Base-by-base conservation (phyloP, 2,888 invertebrate species). In the Crossocerus cetratus region DNA sequence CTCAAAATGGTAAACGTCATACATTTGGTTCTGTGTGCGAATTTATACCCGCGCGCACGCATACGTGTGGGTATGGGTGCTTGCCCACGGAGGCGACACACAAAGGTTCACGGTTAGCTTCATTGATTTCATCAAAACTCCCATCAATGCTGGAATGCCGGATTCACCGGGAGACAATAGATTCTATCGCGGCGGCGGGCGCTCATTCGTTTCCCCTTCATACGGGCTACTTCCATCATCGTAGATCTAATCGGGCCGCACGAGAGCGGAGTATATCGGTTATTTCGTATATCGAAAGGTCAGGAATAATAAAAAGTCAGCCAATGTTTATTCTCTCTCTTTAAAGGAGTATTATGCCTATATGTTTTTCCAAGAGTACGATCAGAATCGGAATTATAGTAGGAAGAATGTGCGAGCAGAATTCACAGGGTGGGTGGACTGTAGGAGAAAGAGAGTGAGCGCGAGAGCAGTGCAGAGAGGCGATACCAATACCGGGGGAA, bases 231-330 rank as follows among this genome's bases (percentile, higher is more conserved):
- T 44, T 45, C 60, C 23, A 45, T 13, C 60, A 44, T 22, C n/a
- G 45, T 56, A 14, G 63, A n/a, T 72, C 32, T 43, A 54, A 59
- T 14, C 54, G 67, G 44, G 22, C 8, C 23, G 22, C 16, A 42
- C 16, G 65, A n/a, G 54, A 44, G 45, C 2, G 13, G 22, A 22
- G 43, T 11, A 2, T 32, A 2, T 32, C 32, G 44, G 8, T 54
- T 53, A 54, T 59, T 65, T 57, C 44, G 44, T 49, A 58, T 58
- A 49, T 58, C 65, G 65, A 65, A 53, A 49, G 20, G 65, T 58
- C 58, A 65, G 53, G 42, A 58, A 65, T 65, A 65, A 65, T 65
- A 58, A 58, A 18, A 43, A 43, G 32, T 14, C 45, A n/a, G 64
- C 2, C 14, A 44, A 21, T 16, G 58, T 16, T 16, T n/a, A 16